Conservation (phyloP, 2,113 vertebrate genomes). For the Natator depressus region DNA sequence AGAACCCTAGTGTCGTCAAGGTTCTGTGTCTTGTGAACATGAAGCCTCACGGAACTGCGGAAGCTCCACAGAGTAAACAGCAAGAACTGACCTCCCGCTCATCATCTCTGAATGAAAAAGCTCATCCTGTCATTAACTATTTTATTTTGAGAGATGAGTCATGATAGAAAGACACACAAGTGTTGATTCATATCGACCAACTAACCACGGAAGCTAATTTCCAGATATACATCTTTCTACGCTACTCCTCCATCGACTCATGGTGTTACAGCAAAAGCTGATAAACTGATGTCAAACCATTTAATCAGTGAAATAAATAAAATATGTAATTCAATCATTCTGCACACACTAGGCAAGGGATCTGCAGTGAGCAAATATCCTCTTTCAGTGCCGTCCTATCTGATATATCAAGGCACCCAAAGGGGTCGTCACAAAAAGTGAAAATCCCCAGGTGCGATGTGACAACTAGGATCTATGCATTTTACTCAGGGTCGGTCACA, state of each 20-base stretch:
- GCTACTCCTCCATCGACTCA: not conserved
- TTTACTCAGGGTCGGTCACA: not conserved
- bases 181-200: not conserved
- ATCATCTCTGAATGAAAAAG: not conserved
- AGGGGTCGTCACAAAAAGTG: not conserved
- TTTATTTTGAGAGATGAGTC: not conserved
- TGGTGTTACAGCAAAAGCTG: not conserved
- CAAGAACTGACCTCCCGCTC: not conserved
- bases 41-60: not conserved
- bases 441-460: not conserved
- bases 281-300: not conserved
- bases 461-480: slow-evolving; percentile 14
- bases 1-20: not conserved
- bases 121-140: not conserved
- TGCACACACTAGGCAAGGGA: fast-evolving
- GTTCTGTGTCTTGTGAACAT: not conserved
- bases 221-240: not conserved
- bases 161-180: not conserved
- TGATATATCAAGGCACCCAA: not conserved
- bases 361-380: fast-evolving
- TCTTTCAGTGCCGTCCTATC: not conserved
- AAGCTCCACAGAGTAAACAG: not conserved
- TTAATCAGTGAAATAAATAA: not conserved
- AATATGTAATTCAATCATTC: fast-evolving
- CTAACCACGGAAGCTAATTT: not conserved